Base-by-base conservation (phyloP, 1,140 invertebrate genomes). In the Microplitis mediator region DNA sequence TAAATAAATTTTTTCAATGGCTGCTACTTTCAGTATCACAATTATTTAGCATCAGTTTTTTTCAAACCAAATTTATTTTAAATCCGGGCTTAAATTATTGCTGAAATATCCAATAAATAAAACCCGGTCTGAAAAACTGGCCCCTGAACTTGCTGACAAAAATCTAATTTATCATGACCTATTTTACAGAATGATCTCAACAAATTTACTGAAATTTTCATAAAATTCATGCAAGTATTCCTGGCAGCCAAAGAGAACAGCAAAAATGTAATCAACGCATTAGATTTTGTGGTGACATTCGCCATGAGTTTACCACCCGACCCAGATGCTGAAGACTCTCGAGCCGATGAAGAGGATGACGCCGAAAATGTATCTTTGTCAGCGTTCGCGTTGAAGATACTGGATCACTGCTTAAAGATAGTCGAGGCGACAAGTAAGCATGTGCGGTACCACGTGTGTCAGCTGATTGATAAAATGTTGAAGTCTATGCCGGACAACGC, bases 401-500 rank as follows among this genome's bases (percentile, higher is more conserved):
- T 85, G n/a, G 61, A 82, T 3, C 85, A 85, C 64, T 36, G 85
- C 0, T 56, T 86, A 2, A 32, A 68, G 0, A 64, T 80, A 76
- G 91, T 93, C 76, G 86, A 88, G 79, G 91, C 90, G 1, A 89
- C 86, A 50, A 89, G 90, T 45, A 83, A 89, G 61, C 89, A 88
- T 54, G 89, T 95, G 0, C 86, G 94, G 32, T 93, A 91, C 82
- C 88, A 94, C 9, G 89, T 92, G 3, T 95, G 94, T 80, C 91
- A 94, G 77, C 89, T 94, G 72, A 85, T 95, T 6, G 92, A 93
- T 78, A 90, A 92, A 75, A 87, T 95, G 31, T 84, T 96, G 3
- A 89, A 90, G 50, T 90, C 91, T 52, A 89, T 96, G 76, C 93
- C 92, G 3, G 91, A 93, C 65, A 90, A 94, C 79, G 94, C 94